A percentile compares a stretch with the other conserved stretches of the same genome.
These are phyloP conservation scores for Plutella xylostella DNA, from an alignment of 2,888 invertebrate genomes.

Conservation along the genomic window DNA sequence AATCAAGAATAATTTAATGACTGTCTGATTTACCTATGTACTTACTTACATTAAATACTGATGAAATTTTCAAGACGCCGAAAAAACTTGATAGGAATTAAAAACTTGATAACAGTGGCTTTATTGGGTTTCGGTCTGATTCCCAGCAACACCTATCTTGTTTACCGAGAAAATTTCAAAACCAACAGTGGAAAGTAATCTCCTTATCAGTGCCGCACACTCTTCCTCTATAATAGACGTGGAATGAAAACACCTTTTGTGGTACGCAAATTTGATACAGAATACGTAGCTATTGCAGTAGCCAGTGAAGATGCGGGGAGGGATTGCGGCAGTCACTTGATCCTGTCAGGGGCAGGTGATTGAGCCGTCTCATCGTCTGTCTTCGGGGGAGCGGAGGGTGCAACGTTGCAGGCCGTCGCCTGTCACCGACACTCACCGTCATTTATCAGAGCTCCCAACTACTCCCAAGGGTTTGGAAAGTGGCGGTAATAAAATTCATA, in stretches of 20 bases:
- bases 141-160: no score
- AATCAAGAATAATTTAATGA: no score
- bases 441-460: slow-evolving; percentile 3
- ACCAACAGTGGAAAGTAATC: slow-evolving; percentile 13
- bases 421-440: background rate
- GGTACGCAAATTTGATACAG: slow-evolving; percentile 28
- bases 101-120: no score
- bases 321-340: slow-evolving; percentile 26
- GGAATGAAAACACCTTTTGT: slow-evolving; percentile 20
- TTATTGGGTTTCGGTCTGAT: no score
- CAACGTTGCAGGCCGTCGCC: background rate
- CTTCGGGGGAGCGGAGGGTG: slow-evolving; percentile 26
- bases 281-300: slow-evolving; percentile 8
- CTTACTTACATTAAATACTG: no score
- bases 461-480: background rate
- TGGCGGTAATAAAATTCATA: no score
- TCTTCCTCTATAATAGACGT: slow-evolving; percentile 36
- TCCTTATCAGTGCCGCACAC: slow-evolving; percentile 33
- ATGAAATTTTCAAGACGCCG: no score
- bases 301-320: slow-evolving; percentile 17
- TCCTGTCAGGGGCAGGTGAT: slow-evolving; percentile 49
- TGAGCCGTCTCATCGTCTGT: slow-evolving; percentile 41
- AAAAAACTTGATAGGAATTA: no score
- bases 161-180: background rate
- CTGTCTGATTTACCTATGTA: no score